These are phyloP conservation scores for Gymnarchus niloticus DNA, from an alignment of 2,113 vertebrate species.

Conservation along the genomic window DNA sequence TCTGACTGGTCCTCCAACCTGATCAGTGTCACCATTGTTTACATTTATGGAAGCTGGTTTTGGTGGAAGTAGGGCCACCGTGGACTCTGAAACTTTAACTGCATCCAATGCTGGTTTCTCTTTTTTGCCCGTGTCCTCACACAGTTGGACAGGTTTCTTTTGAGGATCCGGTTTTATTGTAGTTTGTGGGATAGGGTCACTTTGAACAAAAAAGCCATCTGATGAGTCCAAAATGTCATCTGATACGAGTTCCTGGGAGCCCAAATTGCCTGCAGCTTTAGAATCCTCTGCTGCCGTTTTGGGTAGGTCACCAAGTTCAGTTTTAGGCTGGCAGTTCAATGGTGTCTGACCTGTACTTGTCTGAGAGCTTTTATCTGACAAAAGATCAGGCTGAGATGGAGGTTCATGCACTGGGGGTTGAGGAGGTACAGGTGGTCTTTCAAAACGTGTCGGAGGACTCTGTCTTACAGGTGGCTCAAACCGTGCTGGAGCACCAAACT, in stretches of 20 bases:
- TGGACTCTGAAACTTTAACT: conserved; percentile 28
- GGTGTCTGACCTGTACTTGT: conserved; percentile 20
- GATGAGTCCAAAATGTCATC: conserved; percentile 53
- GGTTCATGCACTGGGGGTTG: not conserved
- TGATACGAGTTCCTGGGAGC: conserved; percentile 44
- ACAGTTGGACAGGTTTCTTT: not conserved
- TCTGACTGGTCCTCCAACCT: conserved; percentile 29
- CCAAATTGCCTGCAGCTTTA: conserved; percentile 1
- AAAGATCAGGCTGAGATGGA: conserved; percentile 32
- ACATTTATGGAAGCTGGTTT: conserved; percentile 13
- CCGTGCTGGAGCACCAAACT: conserved; percentile 42
- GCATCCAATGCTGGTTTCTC: conserved; percentile 32
- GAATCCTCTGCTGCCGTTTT: conserved; percentile 36
- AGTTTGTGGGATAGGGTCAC: conserved; percentile 66
- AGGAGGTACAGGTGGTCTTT: conserved; percentile 31
- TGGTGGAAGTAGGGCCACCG: conserved; percentile 14
- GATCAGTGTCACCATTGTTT: conserved; percentile 31
- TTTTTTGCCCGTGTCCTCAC: conserved; percentile 16
- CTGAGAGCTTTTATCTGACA: conserved; percentile 26
- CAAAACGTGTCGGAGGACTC: conserved; percentile 14
- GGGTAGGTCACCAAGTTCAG: not conserved
- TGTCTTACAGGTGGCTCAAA: conserved; percentile 43
- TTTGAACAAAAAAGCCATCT: conserved; percentile 61
- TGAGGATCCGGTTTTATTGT: conserved; percentile 21
- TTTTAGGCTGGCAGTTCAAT: conserved; percentile 28